Base-by-base conservation (phyloP, 2,113 vertebrate species). In the Toxostoma redivivum region DNA sequence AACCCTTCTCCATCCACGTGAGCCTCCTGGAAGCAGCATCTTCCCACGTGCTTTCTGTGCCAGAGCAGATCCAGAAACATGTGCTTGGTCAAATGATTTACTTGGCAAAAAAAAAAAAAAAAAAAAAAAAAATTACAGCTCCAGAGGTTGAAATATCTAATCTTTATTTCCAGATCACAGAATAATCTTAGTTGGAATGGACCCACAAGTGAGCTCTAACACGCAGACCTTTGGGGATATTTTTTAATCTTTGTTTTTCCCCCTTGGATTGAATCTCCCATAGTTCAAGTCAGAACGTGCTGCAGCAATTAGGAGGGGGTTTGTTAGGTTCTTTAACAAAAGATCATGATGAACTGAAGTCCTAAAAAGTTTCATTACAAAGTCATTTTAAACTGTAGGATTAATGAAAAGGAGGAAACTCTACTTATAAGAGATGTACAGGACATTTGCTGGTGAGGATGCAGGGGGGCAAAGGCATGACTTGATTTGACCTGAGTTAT, bases 401-500 rank as follows among this genome's bases (percentile, higher is more conserved):
- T 22, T 40, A 69, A 38, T 23, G 56, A 47, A 56, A 78, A 77
- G 38, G 16, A 40, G 33, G 45, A 78, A 70, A 47, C 17, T 50
- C 1, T 0, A 3, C 9, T 58, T 37, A 4, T 4, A 40, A 54
- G 71, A 71, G 40, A 25, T 30, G 57, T 23, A 12, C 38, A 54
- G 40, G 37, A 21, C 11, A 25, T 69, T 87, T 88, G 28, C 60
- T 69, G 50, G 21, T 66, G 80, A 60, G 44, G 54, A 37, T 40
- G 27, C 14, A 31, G 61, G 13, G 35, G 47, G 17, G 16, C 31
- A 69, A 45, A 42, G 51, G 19, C n/a, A 15, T 4, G 2, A 5
- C 33, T 72, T 12, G 31, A 11, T 77, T 35, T 62, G 64, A 62
- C n/a, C 37, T 27, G 20, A 22, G 19, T 28, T 35, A 13, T 42